Evolutionary conservation across 2,113 vertebrate species (phyloP), one percentile per base, ranked within the genome.

Genomic region (Oncorhynchus tshawytscha): DNA sequence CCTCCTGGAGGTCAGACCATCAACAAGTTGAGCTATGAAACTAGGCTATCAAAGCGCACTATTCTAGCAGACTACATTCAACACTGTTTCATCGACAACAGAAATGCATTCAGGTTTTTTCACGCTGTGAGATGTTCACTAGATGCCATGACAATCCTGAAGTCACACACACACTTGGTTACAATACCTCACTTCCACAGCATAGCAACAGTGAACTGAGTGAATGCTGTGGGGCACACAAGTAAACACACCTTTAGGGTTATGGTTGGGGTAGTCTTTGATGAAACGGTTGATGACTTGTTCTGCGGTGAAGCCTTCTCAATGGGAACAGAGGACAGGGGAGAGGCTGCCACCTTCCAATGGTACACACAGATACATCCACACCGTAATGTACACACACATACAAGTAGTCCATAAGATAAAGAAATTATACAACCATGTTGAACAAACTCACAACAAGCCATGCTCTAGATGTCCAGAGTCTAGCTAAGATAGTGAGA

Each of bases 1-100:
- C 88, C 83, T 92, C 94, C 97, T 97, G 92, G 76, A 92, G 91
- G 93, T 94, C 92, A 96, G 89, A 96, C 86, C 87, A 93, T 89
- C 81, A 49, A 95, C 86, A 95, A 86, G 75, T 69, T 77, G 65
- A 87, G 67, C 67, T 22, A 64, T 70, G n/a, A 74, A 25, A 67
- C 3, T 72, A 22, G 54, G 48, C 48, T 24, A 51, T 25, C 48
- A 71, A 51, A 27, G 68, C 16, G 0, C 66, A 67, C 25, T 12
- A 15, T 22, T 6, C 22, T 25, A 6, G 8, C 2, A 3, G 24
- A 25, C 65, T n/a, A 22, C 59, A 29, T 67, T 5, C 8, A 27
- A 15, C 11, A 13, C 8, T 25, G 34, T 39, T 39, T 39, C 39
- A 39, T 39, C 9, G 39, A 39, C 39, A 39, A 39, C 8, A 39